Evolutionary conservation across 2,888 invertebrate genomes (phyloP), one percentile per base, ranked within the genome.

Genomic region (Unio delphinus): DNA sequence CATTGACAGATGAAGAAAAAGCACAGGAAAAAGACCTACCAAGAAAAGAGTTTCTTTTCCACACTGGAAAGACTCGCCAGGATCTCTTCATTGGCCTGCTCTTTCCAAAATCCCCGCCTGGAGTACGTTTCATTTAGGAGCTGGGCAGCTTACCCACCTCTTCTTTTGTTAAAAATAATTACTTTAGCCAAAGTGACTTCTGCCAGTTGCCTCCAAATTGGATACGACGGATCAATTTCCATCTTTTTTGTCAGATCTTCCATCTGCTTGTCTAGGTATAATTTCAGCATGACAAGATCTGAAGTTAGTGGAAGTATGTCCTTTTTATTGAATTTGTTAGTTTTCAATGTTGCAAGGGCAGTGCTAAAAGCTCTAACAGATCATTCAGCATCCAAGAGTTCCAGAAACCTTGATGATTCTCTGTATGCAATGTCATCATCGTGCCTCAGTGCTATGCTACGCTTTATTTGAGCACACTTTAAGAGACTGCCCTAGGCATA

Each of bases 81-180:
- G 45, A 45, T 45, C 45, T 45, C 45, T 11, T 45, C 45, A 45
- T 45, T 45, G 45, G 45, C 45, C 11, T 45, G 45, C 45, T 45
- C 45, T 45, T 45, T 45, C 45, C 45, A 45, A 45, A 45, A 45
- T 45, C 45, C 45, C 45, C 45, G 11, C 11, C 11, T 45, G 45
- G 45, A 45, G 55, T 69, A 69, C 20, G 55, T 69, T 17, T 26
- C 62, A 28, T 11, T 58, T 28, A 59, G 55, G n/a, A 69, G n/a
- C 60, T 65, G 58, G 56, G 30, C 65, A 60, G 65, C 65, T 65
- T 69, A 65, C 65, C 62, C 55, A 61, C 69, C 59, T 67, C 69
- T 66, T 45, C 69, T 59, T 59, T 69, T 69, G 61, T 69, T 69
- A 54, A 69, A 69, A 23, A 65, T n/a, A 55, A 59, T 23, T 55